A percentile compares a stretch with the other conserved stretches of the same genome.
Evolutionary conservation across 1,140 invertebrate genomes (phyloP).

Genomic region (Macrobrachium rosenbergii): DNA sequence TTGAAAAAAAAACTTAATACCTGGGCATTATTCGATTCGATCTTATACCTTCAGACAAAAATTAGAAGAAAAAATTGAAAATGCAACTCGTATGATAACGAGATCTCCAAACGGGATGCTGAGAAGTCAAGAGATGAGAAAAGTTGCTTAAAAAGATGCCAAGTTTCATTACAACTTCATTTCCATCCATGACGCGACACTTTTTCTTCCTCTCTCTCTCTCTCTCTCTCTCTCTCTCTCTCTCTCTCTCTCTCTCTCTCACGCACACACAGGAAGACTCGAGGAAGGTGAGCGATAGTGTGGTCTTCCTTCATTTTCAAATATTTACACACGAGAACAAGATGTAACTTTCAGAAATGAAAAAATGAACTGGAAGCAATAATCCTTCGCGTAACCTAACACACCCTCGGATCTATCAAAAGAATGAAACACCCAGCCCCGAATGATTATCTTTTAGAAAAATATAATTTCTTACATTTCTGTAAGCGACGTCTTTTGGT

Average conservation of each 20-base stretch:
- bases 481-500: background rate
- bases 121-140: background rate
- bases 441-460: background rate
- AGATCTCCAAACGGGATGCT: background rate
- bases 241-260: background rate
- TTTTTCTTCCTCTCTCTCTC: background rate
- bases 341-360: too few relatives aligned
- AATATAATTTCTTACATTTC: background rate
- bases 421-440: background rate
- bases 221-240: background rate
- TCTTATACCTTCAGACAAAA: background rate
- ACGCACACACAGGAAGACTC: too few relatives aligned
- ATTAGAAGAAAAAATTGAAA: background rate
- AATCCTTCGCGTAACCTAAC: background rate
- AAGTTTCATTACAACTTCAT: conserved; percentile 40
- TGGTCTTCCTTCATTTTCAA: too few relatives aligned
- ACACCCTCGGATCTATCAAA: background rate
- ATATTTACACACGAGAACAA: too few relatives aligned
- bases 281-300: background rate
- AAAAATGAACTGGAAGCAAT: background rate
- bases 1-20: too few relatives aligned
- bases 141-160: conserved; percentile 16
- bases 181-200: conserved; percentile 41
- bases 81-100: background rate
- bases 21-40: too few relatives aligned